Percentiles rank a stretch among this genome's conserved stretches.
These are phyloP conservation scores for Saccopteryx leptura DNA, from an alignment of 2,113 vertebrate genomes.

Conservation along the genomic window DNA sequence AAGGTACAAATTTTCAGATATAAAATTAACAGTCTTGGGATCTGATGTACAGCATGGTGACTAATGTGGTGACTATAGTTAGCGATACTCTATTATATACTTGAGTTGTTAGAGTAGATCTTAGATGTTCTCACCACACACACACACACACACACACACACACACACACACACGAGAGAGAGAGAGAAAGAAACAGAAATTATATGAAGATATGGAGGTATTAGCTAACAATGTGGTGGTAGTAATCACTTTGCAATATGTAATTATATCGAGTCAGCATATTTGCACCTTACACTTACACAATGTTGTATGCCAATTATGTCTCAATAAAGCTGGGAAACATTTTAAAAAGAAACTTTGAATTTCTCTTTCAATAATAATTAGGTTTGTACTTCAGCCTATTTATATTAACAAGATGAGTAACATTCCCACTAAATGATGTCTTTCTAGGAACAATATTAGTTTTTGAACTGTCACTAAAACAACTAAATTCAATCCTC, in stretches of 20 bases:
- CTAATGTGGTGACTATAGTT: background rate
- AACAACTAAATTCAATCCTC: background rate
- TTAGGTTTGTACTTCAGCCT: background rate
- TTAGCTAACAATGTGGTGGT: background rate
- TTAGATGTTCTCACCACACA: background rate
- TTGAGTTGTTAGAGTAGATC: background rate
- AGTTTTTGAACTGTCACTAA: background rate
- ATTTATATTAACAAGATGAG: background rate
- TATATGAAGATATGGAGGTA: background rate
- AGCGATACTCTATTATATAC: background rate
- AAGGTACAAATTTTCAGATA: background rate
- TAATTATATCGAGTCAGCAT: background rate
- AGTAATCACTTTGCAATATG: background rate
- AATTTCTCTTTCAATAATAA: conserved; percentile 20
- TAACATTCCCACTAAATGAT: background rate
- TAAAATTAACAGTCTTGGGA: background rate
- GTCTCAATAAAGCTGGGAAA: background rate
- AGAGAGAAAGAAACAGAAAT: background rate
- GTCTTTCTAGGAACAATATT: conserved; percentile 37
- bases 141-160: too few relatives aligned
- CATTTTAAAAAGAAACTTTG: background rate
- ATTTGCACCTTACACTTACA: background rate
- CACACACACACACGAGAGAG: too few relatives aligned
- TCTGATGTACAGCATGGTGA: background rate
- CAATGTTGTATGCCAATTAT: background rate